Percentiles rank a stretch among this genome's conserved stretches.
phyloP scores from a whole-genome alignment of 2,797 vertebrate species.

The Falco berigora region DNA sequence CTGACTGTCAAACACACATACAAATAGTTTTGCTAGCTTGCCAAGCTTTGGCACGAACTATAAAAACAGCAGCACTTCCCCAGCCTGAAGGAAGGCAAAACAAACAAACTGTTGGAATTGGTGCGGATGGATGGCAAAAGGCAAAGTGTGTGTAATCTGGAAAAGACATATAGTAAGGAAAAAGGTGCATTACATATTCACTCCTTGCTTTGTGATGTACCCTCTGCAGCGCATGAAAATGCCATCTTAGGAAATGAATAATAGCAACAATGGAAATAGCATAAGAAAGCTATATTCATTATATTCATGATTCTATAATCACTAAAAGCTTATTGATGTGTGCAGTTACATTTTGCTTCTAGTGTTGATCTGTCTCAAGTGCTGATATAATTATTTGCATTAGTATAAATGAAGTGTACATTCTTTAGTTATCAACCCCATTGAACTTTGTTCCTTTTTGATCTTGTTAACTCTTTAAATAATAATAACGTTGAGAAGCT shows the following conservation, averaged over 20 bases:
- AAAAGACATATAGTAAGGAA: background rate
- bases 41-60: constrained; percentile 22
- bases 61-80: background rate
- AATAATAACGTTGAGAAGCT: background rate
- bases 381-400: background rate
- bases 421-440: background rate
- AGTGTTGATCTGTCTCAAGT: background rate
- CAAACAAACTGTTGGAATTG: background rate
- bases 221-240: background rate
- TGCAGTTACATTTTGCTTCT: background rate
- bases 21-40: constrained; percentile 12
- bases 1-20: background rate
- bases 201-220: background rate
- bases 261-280: background rate
- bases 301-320: background rate
- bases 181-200: background rate
- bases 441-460: background rate
- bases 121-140: background rate
- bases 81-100: constrained; percentile 9
- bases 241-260: background rate
- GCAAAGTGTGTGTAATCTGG: background rate
- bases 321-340: background rate
- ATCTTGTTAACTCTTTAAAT: constrained; percentile 5
- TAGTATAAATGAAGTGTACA: background rate
- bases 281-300: background rate